Evolutionary conservation across 1,140 invertebrate species (phyloP).

Genomic region (Steinernema khuongi): DNA sequence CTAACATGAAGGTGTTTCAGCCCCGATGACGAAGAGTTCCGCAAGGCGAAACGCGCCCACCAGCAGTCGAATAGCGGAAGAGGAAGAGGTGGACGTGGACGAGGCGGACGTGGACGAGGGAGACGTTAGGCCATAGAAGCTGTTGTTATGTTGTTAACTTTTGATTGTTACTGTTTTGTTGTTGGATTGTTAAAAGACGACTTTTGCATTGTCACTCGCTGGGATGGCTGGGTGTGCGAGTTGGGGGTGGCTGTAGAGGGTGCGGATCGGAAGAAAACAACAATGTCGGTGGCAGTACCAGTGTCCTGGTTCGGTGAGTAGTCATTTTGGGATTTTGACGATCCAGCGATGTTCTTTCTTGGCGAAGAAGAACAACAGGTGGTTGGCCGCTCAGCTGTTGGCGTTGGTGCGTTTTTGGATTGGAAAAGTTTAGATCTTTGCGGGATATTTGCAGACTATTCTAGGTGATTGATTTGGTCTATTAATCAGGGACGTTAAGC

Average conservation of each 20-base stretch:
- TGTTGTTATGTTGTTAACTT: background rate
- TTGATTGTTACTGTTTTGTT: background rate
- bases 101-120: background rate
- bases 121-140: background rate
- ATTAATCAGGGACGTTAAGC: too few species aligned
- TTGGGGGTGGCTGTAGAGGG: background rate
- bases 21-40: conserved; percentile 48
- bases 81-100: background rate
- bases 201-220: background rate
- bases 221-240: too few species aligned
- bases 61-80: conserved; percentile 27
- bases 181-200: too few species aligned
- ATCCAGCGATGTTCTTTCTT: too few species aligned
- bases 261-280: background rate
- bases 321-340: background rate
- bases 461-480: too few species aligned
- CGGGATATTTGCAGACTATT: too few species aligned
- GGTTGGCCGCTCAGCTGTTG: background rate
- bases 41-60: conserved; percentile 40
- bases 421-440: too few species aligned
- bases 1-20: conserved; percentile 23
- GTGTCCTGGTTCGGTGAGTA: background rate
- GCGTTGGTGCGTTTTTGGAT: background rate
- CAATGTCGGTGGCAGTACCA: background rate
- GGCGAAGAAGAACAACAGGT: background rate